Conservation (phyloP, 2,797 vertebrate genomes). For the Sebastes diaconus region DNA sequence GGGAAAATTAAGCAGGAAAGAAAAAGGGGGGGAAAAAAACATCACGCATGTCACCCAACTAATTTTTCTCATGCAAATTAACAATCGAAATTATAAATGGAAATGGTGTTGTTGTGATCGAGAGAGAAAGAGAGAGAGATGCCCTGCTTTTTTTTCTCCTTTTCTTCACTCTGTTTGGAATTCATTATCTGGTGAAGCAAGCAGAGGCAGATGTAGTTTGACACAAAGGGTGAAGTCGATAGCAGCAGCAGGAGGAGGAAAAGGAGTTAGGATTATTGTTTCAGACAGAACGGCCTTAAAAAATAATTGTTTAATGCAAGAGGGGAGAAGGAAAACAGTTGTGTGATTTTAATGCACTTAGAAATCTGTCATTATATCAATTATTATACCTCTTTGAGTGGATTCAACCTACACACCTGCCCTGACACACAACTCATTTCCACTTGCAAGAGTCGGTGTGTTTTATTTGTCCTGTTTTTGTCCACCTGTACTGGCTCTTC, state of each 20-base stretch:
- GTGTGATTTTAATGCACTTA: neutral
- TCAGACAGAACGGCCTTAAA: slow-evolving; percentile 42
- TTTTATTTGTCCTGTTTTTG: neutral
- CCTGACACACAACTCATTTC: neutral
- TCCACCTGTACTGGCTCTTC: neutral
- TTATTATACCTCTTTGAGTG: neutral
- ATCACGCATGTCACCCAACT: slow-evolving; percentile 95
- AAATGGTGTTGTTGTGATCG: slow-evolving; percentile 95
- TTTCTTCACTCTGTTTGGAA: slow-evolving; percentile 82
- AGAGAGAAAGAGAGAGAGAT: slow-evolving; percentile 79
- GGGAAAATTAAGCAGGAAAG: slow-evolving; percentile 85
- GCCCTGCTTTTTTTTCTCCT: slow-evolving; percentile 52
- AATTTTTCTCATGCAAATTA: slow-evolving; percentile 99
- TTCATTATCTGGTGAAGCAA: slow-evolving; percentile 86
- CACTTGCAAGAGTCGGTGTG: neutral
- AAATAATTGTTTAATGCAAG: slow-evolving; percentile 29
- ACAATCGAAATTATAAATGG: slow-evolving; percentile 98
- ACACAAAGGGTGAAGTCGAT: slow-evolving; percentile 78
- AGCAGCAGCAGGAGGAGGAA: slow-evolving; percentile 66
- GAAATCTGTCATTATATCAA: neutral
- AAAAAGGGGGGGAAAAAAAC: slow-evolving; percentile 72
- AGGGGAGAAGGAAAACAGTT: slow-evolving; percentile 13
- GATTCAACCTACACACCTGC: neutral
- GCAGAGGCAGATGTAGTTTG: slow-evolving; percentile 82
- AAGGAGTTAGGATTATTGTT: slow-evolving; percentile 56